These are phyloP conservation scores for Anthophora plumipes DNA, from an alignment of 2,888 invertebrate genomes.

Conservation along the genomic window DNA sequence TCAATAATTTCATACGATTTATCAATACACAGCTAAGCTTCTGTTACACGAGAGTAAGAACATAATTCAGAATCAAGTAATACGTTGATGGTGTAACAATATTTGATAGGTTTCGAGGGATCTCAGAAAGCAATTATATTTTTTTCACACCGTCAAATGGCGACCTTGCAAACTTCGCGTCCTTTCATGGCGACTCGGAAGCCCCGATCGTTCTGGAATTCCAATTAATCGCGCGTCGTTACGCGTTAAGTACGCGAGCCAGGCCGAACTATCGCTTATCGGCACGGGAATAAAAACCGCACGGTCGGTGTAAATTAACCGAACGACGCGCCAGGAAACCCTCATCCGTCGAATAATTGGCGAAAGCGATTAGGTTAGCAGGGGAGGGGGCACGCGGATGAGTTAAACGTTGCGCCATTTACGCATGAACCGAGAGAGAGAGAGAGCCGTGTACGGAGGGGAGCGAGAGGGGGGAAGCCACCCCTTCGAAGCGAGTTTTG, in stretches of 20 bases:
- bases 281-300: conserved; percentile 42
- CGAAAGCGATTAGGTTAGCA: conserved; percentile 1
- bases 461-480: background rate
- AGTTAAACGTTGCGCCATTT: conserved; percentile 8
- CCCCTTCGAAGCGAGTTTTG: background rate
- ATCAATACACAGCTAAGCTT: too few species aligned
- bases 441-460: too few species aligned
- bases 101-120: too few species aligned
- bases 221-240: conserved; percentile 19
- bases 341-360: conserved; percentile 42
- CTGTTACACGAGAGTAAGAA: too few species aligned
- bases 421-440: background rate
- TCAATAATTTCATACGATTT: too few species aligned
- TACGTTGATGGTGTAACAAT: too few species aligned
- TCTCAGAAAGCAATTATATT: too few species aligned
- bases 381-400: background rate
- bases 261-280: conserved; percentile 28
- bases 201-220: conserved; percentile 65
- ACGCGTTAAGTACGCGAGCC: conserved; percentile 3
- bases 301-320: conserved; percentile 32
- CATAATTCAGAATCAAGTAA: too few species aligned
- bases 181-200: conserved; percentile 66
- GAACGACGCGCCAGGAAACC: conserved; percentile 33
- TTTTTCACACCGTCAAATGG: too few species aligned
- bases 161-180: conserved; percentile 23